Evolutionary conservation across 2,113 vertebrate species (phyloP).

Genomic region (Catharus bicknelli): DNA sequence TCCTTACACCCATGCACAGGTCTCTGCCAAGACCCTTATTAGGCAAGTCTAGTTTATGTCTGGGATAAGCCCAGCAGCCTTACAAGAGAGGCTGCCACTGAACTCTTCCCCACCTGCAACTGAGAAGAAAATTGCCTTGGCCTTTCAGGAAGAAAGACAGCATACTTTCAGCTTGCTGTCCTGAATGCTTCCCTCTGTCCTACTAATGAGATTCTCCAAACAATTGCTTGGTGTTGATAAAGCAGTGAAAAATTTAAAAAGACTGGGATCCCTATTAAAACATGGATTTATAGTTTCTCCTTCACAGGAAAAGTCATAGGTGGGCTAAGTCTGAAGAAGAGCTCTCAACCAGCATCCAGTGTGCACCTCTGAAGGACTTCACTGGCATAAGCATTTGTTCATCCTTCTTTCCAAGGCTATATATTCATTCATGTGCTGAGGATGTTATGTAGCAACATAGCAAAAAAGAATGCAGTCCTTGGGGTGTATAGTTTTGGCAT

Average conservation of each 20-base stretch:
- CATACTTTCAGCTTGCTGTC: not conserved
- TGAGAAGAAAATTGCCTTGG: conserved; percentile 15
- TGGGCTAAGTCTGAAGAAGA: not conserved
- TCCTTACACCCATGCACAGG: not conserved
- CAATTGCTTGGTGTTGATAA: not conserved
- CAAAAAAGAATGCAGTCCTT: not conserved
- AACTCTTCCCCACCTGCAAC: conserved; percentile 17
- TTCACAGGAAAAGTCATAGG: not conserved
- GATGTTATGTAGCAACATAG: not conserved
- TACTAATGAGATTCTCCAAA: not conserved
- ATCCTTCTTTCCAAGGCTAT: not conserved
- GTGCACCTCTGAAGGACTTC: not conserved
- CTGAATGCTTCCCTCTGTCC: not conserved
- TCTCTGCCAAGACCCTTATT: conserved; percentile 22
- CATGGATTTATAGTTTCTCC: not conserved
- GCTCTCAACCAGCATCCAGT: not conserved
- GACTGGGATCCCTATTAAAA: not conserved
- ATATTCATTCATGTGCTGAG: not conserved
- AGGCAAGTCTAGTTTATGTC: conserved; percentile 27
- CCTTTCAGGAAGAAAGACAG: not conserved
- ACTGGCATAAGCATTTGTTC: not conserved
- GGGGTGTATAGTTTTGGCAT: not conserved
- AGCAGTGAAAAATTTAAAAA: not conserved
- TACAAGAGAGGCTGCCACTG: conserved; percentile 29
- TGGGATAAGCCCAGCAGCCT: conserved; percentile 24